Conservation (phyloP, 1,140 invertebrate genomes). For the Drosophila ohnishii region DNA sequence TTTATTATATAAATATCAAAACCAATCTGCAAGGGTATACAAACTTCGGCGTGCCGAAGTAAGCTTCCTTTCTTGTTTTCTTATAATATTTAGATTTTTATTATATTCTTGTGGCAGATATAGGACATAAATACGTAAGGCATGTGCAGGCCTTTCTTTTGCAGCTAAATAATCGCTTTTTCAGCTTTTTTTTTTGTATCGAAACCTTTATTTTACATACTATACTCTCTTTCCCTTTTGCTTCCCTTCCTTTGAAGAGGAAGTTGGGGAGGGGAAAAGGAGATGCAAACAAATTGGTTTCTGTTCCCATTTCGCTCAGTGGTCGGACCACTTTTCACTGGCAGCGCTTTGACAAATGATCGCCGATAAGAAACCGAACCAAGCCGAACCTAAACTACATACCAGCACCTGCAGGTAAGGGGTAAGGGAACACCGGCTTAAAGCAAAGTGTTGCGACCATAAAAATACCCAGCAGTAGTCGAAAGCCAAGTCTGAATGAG, state of each 20-base stretch:
- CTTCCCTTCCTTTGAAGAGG: not conserved
- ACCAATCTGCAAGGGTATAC: too few species aligned
- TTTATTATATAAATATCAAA: too few species aligned
- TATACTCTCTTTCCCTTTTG: not conserved
- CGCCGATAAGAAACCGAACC: constrained; percentile 37
- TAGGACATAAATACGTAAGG: too few species aligned
- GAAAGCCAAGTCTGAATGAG: not conserved
- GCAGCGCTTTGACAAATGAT: constrained; percentile 60
- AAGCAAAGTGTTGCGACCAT: not conserved
- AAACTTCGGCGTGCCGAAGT: too few species aligned
- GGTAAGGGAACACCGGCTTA: not conserved
- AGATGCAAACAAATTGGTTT: constrained; percentile 57
- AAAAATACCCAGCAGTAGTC: not conserved
- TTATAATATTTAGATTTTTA: too few species aligned
- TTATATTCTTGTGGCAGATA: too few species aligned
- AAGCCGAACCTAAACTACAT: not conserved
- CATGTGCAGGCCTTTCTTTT: too few species aligned
- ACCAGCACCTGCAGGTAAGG: not conserved
- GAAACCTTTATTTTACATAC: not conserved
- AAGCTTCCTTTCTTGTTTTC: too few species aligned
- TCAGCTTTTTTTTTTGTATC: too few species aligned
- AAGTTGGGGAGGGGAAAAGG: not conserved
- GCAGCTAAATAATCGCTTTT: too few species aligned
- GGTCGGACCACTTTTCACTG: constrained; percentile 43
- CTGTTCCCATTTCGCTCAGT: constrained; percentile 42